These are phyloP conservation scores for Graptemys geographica DNA, from an alignment of 2,797 vertebrate genomes.

Conservation along the genomic window DNA sequence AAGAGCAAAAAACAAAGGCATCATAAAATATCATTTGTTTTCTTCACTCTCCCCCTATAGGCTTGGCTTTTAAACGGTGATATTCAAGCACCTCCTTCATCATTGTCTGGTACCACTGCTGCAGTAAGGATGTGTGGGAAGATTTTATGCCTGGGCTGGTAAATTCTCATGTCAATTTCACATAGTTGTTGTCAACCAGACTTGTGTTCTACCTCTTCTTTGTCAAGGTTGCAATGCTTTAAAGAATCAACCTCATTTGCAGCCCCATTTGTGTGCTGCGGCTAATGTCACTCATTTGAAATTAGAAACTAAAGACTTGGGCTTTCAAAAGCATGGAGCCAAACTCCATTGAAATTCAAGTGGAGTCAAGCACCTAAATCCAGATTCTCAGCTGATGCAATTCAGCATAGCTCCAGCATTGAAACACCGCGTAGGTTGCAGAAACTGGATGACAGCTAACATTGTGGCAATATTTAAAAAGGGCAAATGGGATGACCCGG, in stretches of 20 bases:
- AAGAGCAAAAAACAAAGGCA: neutral
- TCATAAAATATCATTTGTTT: neutral
- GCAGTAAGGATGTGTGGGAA: accelerated
- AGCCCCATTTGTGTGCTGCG: neutral
- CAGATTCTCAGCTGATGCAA: neutral
- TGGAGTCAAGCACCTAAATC: neutral
- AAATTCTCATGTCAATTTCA: neutral
- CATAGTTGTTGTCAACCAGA: neutral
- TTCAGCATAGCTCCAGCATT: neutral
- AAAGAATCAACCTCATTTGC: neutral
- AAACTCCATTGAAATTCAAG: neutral
- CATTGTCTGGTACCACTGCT: accelerated
- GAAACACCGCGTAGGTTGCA: neutral
- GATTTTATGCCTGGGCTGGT: neutral
- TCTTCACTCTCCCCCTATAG: neutral
- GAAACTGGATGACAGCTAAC: neutral
- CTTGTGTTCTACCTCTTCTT: neutral
- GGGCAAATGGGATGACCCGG: neutral
- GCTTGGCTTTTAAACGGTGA: neutral
- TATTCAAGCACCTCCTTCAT: neutral
- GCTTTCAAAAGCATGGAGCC: neutral
- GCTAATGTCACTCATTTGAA: neutral
- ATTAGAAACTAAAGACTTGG: neutral
- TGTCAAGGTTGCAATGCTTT: neutral
- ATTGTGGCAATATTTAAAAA: neutral